These are phyloP conservation scores for Zaprionus nigranus DNA, from an alignment of 1,140 invertebrate genomes.

Conservation along the genomic window DNA sequence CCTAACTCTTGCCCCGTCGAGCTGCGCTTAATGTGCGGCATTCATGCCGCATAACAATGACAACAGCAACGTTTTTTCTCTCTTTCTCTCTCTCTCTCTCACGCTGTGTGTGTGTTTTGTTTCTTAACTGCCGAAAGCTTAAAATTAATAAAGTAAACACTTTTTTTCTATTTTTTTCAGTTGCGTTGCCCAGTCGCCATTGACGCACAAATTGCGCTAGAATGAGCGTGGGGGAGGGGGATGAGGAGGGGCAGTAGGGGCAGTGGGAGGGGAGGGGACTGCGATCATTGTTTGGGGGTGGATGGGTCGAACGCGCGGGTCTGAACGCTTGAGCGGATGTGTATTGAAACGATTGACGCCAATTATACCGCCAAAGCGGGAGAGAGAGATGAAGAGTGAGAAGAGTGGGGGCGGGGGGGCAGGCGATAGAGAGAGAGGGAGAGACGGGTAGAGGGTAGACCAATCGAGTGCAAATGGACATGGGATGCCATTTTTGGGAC, in stretches of 20 bases:
- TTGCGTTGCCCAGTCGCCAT: constrained; percentile 42
- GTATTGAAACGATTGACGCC: constrained; percentile 49
- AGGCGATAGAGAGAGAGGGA: background rate
- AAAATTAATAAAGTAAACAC: constrained; percentile 82
- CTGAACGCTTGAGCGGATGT: constrained; percentile 29
- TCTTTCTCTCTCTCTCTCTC: background rate
- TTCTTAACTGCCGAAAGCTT: constrained; percentile 77
- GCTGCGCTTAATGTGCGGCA: constrained; percentile 66
- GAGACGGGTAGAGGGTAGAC: background rate
- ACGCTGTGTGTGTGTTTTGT: constrained; percentile 37
- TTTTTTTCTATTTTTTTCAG: constrained; percentile 51
- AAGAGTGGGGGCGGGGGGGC: background rate
- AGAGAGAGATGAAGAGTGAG: background rate
- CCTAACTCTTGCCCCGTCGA: background rate
- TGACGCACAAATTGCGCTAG: constrained; percentile 72
- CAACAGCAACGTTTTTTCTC: constrained; percentile 13
- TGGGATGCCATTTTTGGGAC: constrained; percentile 62
- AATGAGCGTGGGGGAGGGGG: constrained; percentile 1
- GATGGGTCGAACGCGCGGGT: background rate
- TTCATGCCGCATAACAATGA: constrained; percentile 74
- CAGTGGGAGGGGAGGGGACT: background rate
- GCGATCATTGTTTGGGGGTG: constrained; percentile 29
- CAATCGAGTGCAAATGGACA: constrained; percentile 14
- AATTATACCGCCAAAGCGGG: constrained; percentile 25
- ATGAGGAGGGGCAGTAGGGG: background rate